A percentile compares a stretch with the other conserved stretches of the same genome.
These are phyloP conservation scores for Lutraria lutraria DNA, from an alignment of 2,888 invertebrate species.

Conservation along the genomic window DNA sequence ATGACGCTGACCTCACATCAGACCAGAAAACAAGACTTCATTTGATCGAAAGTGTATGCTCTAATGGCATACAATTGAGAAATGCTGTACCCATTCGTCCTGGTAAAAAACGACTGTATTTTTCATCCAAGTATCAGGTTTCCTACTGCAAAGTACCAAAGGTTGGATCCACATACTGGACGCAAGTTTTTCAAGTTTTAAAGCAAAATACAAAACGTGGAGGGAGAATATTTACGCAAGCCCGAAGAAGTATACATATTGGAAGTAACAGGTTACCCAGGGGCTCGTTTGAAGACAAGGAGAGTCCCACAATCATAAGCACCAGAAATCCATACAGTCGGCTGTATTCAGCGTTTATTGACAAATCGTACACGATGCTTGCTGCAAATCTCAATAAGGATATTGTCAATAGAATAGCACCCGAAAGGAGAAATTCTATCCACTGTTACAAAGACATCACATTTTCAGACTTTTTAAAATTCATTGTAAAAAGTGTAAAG, in stretches of 20 bases:
- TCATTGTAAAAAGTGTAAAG: background rate
- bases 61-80: too few relatives aligned
- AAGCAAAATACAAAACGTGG: background rate
- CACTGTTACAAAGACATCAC: background rate
- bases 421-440: background rate
- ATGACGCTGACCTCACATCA: too few relatives aligned
- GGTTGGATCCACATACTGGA: background rate
- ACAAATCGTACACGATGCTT: background rate
- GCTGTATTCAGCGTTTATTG: background rate
- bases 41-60: too few relatives aligned
- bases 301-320: too few relatives aligned
- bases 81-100: too few relatives aligned
- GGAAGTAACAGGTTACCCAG: background rate
- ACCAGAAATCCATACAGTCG: background rate
- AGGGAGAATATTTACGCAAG: background rate
- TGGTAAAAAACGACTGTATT: background rate
- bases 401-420: background rate
- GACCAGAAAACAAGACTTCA: too few relatives aligned
- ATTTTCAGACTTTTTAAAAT: background rate
- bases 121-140: background rate
- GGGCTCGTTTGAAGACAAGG: background rate
- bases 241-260: background rate
- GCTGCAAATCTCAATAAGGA: background rate
- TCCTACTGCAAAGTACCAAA: background rate
- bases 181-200: background rate